Evolutionary conservation across 2,113 vertebrate genomes (phyloP).

Genomic region (Pandion haliaetus): DNA sequence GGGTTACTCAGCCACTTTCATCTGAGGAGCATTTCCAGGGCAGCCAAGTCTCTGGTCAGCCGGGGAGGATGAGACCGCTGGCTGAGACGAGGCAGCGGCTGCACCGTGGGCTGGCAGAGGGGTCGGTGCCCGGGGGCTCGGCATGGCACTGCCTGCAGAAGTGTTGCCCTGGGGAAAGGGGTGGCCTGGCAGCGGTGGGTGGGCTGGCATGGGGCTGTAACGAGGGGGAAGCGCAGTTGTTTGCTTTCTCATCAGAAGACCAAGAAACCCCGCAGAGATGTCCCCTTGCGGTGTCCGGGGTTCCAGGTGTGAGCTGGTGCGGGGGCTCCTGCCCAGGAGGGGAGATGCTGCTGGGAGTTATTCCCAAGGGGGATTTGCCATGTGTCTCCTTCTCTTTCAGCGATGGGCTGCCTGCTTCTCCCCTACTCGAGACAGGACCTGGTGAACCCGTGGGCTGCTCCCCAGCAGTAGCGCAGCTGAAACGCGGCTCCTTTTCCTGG

Average conservation of each 20-base stretch:
- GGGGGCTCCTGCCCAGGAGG: not conserved
- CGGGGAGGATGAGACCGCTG: not conserved
- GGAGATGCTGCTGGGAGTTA: not conserved
- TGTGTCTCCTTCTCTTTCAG: not conserved
- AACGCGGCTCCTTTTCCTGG: not conserved
- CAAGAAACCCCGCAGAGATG: too few relatives aligned
- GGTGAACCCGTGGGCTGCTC: not conserved
- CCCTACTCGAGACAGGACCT: fast-evolving
- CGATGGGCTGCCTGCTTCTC: not conserved
- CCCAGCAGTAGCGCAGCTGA: not conserved
- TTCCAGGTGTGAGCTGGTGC: not conserved
- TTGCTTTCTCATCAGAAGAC: not conserved
- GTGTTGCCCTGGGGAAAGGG: not conserved
- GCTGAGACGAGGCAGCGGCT: not conserved
- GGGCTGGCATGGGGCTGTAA: not conserved
- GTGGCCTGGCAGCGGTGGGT: too few relatives aligned
- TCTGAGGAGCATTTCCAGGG: not conserved
- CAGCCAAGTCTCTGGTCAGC: not conserved
- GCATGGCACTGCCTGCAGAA: not conserved
- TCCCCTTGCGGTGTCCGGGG: fast-evolving
- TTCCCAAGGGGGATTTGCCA: not conserved
- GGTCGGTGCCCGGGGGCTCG: not conserved
- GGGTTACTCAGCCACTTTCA: not conserved
- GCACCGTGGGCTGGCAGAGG: not conserved
- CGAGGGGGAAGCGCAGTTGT: not conserved